Percentiles rank a stretch among this genome's conserved stretches.
Conservation (phyloP, 2,113 vertebrate species). For the Murina feae region DNA sequence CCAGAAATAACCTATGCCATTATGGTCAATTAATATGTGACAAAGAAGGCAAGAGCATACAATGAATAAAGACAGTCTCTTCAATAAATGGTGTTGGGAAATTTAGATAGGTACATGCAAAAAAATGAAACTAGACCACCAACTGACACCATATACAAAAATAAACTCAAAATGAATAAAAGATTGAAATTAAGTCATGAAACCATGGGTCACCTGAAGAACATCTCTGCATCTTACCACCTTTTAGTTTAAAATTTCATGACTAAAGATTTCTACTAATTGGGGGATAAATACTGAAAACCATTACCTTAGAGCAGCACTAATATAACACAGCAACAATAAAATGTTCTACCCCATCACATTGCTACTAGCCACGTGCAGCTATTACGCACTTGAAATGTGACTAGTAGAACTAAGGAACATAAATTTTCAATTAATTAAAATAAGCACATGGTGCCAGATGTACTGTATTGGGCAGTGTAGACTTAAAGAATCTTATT, state of each 20-base stretch:
- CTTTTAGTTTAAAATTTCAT: background rate
- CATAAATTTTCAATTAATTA: background rate
- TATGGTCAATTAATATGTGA: too few relatives aligned
- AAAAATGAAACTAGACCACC: too few relatives aligned
- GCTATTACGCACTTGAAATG: background rate
- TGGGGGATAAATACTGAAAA: background rate
- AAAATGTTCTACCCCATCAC: background rate
- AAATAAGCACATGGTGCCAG: background rate
- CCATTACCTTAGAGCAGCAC: background rate
- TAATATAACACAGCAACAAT: background rate
- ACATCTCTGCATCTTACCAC: background rate
- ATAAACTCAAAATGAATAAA: too few relatives aligned
- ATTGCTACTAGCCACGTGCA: background rate
- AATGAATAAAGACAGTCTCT: too few relatives aligned
- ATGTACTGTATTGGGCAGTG: background rate
- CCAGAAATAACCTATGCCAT: too few relatives aligned
- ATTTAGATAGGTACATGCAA: too few relatives aligned
- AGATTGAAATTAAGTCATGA: too few relatives aligned
- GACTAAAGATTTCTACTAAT: background rate
- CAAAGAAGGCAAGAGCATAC: too few relatives aligned
- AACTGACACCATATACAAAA: too few relatives aligned
- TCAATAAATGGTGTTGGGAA: too few relatives aligned
- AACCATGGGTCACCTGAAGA: background rate
- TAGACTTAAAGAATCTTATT: background rate
- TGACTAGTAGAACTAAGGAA: background rate